A percentile compares a stretch with the other conserved stretches of the same genome.
Evolutionary conservation across 2,888 invertebrate genomes (phyloP).

Genomic region (Noctua janthe): DNA sequence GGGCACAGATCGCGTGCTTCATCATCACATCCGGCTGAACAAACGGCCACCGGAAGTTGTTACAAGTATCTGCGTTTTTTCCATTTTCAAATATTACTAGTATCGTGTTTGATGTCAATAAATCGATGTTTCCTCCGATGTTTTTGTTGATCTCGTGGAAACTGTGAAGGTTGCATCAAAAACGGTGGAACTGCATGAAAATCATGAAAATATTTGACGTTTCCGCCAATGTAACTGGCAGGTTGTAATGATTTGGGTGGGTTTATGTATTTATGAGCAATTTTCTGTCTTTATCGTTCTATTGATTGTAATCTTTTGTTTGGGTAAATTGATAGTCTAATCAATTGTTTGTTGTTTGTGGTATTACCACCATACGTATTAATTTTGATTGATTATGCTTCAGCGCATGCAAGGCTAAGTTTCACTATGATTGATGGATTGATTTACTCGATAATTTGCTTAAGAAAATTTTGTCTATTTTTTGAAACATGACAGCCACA

Average conservation of each 20-base stretch:
- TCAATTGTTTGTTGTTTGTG: not conserved
- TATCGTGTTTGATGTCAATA: conserved; percentile 64
- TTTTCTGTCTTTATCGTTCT: conserved; percentile 6
- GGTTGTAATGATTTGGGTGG: conserved; percentile 1
- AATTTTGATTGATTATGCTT: conserved; percentile 11
- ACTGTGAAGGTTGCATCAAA: conserved; percentile 42
- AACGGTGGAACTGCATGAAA: conserved; percentile 44
- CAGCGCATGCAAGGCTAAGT: not conserved
- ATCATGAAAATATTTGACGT: conserved; percentile 22
- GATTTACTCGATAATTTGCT: not conserved
- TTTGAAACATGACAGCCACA: not conserved
- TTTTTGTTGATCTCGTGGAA: conserved; percentile 48
- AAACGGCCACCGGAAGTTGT: conserved; percentile 56
- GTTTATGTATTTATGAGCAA: conserved; percentile 19
- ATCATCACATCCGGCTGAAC: conserved; percentile 57
- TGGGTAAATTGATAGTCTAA: not conserved
- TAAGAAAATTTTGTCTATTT: not conserved
- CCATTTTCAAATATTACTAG: conserved; percentile 31
- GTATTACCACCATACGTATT: not conserved
- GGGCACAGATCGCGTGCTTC: conserved; percentile 65
- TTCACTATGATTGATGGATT: conserved; percentile 2
- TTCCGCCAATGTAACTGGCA: conserved; percentile 36
- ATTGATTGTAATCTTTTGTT: not conserved
- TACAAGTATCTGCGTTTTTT: conserved; percentile 42
- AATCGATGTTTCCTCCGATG: conserved; percentile 38